phyloP scores from a whole-genome alignment of 1,140 invertebrate species.

The Drosophila burlai region DNA sequence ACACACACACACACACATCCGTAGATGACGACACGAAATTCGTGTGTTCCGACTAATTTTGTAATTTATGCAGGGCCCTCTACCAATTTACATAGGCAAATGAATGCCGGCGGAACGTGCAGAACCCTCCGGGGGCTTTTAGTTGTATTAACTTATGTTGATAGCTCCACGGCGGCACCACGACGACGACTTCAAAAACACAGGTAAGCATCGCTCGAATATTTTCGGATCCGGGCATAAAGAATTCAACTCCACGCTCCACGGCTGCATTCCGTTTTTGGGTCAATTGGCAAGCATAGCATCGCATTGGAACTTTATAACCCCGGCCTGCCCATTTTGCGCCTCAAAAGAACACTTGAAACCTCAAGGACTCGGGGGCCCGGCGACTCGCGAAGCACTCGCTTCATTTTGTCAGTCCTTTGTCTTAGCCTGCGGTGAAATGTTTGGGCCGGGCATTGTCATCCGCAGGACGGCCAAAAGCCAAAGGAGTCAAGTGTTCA shows the following conservation, averaged over 20 bases:
- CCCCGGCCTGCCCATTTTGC: slow-evolving; percentile 31
- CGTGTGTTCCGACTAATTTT: slow-evolving; percentile 62
- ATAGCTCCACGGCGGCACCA: slow-evolving; percentile 6
- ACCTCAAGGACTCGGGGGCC: slow-evolving; percentile 38
- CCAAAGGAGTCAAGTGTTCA: slow-evolving; percentile 75
- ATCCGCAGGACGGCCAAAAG: slow-evolving; percentile 59
- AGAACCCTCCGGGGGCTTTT: slow-evolving; percentile 23
- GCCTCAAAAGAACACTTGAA: slow-evolving; percentile 49
- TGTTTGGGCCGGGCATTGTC: slow-evolving; percentile 53
- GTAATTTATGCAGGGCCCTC: slow-evolving; percentile 58
- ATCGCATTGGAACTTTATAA: slow-evolving; percentile 40
- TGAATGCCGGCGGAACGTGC: slow-evolving; percentile 39
- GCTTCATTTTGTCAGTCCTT: slow-evolving; percentile 61
- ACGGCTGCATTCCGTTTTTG: slow-evolving; percentile 52
- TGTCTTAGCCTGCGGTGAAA: slow-evolving; percentile 63
- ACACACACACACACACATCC: neutral
- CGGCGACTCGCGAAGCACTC: slow-evolving; percentile 36
- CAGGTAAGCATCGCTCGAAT: slow-evolving; percentile 44
- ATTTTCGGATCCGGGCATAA: slow-evolving; percentile 33
- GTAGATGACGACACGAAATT: slow-evolving; percentile 49
- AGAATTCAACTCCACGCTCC: slow-evolving; percentile 39
- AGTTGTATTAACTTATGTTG: slow-evolving; percentile 52
- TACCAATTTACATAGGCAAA: slow-evolving; percentile 64
- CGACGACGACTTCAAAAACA: slow-evolving; percentile 10
- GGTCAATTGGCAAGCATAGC: slow-evolving; percentile 48